Percentiles rank a stretch among this genome's conserved stretches.
Conservation (phyloP, 2,113 vertebrate species). For the Colius striatus region DNA sequence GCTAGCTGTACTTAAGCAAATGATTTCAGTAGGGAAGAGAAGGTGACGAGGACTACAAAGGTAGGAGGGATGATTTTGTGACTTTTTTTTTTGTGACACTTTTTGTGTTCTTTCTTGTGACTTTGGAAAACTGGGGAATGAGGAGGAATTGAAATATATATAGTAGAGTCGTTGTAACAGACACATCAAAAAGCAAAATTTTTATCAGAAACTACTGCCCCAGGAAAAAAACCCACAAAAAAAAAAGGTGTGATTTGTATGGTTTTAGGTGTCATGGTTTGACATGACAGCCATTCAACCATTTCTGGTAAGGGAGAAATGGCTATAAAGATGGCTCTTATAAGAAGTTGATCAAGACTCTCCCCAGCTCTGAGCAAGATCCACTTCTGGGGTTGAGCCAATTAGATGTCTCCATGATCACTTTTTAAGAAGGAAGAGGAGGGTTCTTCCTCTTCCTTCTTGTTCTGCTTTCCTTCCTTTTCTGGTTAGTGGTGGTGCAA, state of each 20-base stretch:
- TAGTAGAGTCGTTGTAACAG: background rate
- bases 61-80: background rate
- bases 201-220: background rate
- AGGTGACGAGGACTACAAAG: background rate
- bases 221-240: background rate
- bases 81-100: too few relatives aligned
- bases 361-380: too few relatives aligned
- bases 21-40: background rate
- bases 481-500: too few relatives aligned
- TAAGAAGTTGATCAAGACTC: too few relatives aligned
- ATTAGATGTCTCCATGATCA: too few relatives aligned
- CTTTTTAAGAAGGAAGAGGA: too few relatives aligned
- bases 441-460: too few relatives aligned
- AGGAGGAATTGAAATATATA: rapidly evolving
- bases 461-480: too few relatives aligned
- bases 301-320: too few relatives aligned
- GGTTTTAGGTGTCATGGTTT: background rate
- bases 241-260: background rate
- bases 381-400: too few relatives aligned
- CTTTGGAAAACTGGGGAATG: background rate
- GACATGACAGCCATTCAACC: too few relatives aligned
- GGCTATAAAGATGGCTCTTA: too few relatives aligned
- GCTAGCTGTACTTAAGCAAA: background rate
- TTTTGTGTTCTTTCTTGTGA: background rate
- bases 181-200: background rate